Evolutionary conservation across 2,888 invertebrate genomes (phyloP).

Genomic region (Dilophus febrilis): DNA sequence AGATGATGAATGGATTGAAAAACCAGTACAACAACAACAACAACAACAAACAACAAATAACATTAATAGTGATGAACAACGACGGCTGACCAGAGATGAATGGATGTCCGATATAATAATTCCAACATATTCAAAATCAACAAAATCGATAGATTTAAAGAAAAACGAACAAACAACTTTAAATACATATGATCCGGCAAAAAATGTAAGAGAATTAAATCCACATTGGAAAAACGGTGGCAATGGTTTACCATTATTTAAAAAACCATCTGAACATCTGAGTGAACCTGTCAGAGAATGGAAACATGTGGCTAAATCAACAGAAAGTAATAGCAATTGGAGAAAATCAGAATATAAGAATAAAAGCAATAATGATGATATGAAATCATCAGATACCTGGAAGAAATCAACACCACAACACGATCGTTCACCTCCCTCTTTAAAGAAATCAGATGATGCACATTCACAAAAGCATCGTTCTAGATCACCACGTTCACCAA

Average conservation of each 20-base stretch:
- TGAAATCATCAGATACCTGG: not conserved
- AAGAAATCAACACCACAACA: no score
- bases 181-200: constrained; percentile 49
- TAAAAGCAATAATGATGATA: not conserved
- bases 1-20: constrained; percentile 45
- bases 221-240: constrained; percentile 88
- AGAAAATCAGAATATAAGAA: constrained; percentile 8
- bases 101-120: constrained; percentile 55
- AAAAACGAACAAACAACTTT: constrained; percentile 35
- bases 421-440: no score
- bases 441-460: not conserved
- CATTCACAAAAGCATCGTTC: no score
- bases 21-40: constrained; percentile 14
- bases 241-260: constrained; percentile 51
- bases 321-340: constrained; percentile 12
- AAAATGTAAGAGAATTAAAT: constrained; percentile 64
- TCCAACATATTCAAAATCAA: constrained; percentile 25
- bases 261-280: constrained; percentile 27
- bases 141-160: constrained; percentile 28
- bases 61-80: constrained; percentile 9
- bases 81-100: constrained; percentile 39
- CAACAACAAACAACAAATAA: not conserved
- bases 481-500: not conserved
- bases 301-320: no score
- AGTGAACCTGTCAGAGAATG: constrained; percentile 10